Evolutionary conservation across 2,113 vertebrate species (phyloP), one percentile per base, ranked within the genome.

Genomic region (Tachysurus fulvidraco): DNA sequence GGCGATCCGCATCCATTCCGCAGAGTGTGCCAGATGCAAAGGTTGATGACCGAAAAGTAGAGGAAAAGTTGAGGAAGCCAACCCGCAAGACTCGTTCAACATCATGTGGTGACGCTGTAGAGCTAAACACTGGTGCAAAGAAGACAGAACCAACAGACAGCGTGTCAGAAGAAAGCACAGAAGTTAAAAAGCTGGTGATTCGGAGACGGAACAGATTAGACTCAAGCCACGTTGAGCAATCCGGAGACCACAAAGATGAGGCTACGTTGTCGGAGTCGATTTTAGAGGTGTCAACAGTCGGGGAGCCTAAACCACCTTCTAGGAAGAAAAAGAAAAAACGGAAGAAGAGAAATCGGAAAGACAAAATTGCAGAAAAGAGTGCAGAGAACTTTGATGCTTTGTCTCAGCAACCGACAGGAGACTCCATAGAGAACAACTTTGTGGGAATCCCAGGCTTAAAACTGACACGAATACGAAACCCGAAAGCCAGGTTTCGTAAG

Each of bases 401-500:
- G 54, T 78, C 83, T 17, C 88, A 91, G 77, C 88, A 89, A 36
- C 77, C 62, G 46, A 55, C 87, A 59, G 52, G 41, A 46, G 89
- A 93, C 82, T 85, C 88, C 17, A 86, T 89, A 21, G 89, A 90
- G 85, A 93, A 92, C 13, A 90, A 93, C 4, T 89, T 91, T 76
- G 90, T 73, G 1, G 91, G 83, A 65, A 89, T 95, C 79, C 95
- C 94, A 52, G 94, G 94, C 62, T 91, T 96, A 81, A 95, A 93
- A 81, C 86, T 96, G 76, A 90, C 89, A 65, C 93, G 92, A 76
- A 91, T 95, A 86, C 92, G 88, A 91, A 95, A 95, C 86, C 94
- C 95, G 8, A 95, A 95, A 91, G 89, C 89, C 2, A 81, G 91
- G 54, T 92, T 93, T 64, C 94, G 94, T 87, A 96, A 95, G 90